These are phyloP conservation scores for Alouatta palliata DNA, from an alignment of 2,113 vertebrate genomes.

Conservation along the genomic window DNA sequence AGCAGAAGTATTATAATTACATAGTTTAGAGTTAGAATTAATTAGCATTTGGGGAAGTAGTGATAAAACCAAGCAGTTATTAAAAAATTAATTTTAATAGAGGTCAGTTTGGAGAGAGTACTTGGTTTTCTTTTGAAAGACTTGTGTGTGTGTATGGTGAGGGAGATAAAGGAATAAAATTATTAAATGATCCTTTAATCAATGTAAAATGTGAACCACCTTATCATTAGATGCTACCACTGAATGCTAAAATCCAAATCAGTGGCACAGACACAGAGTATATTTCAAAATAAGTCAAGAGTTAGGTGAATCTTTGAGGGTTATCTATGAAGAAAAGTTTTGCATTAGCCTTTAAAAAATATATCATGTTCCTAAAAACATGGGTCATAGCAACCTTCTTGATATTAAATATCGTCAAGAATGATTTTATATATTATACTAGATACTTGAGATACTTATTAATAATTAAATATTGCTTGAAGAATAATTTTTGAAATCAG, in stretches of 20 bases:
- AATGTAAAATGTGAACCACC: conserved; percentile 9
- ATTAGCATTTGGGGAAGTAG: conserved; percentile 78
- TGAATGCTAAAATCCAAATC: conserved; percentile 49
- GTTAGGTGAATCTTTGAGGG: conserved; percentile 3
- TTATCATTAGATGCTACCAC: conserved; percentile 48
- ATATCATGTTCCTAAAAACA: not conserved
- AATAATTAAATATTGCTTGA: not conserved
- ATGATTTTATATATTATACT: not conserved
- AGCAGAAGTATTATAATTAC: conserved; percentile 79
- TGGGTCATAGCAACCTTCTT: not conserved
- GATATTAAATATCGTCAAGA: not conserved
- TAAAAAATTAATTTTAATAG: conserved; percentile 81
- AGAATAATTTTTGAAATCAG: not conserved
- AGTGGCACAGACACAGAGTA: not conserved
- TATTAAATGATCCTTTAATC: conserved; percentile 52
- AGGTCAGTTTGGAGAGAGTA: conserved; percentile 66
- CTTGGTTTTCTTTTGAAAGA: conserved; percentile 54
- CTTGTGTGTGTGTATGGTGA: not conserved
- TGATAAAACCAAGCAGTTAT: conserved; percentile 78
- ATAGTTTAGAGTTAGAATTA: conserved; percentile 81
- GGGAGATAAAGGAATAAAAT: not conserved
- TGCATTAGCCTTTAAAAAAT: not conserved
- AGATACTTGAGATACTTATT: not conserved
- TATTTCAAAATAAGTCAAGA: conserved; percentile 29
- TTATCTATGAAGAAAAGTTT: not conserved